phyloP scores from a whole-genome alignment of 2,113 vertebrate genomes.

The Tympanuchus pallidicinctus region DNA sequence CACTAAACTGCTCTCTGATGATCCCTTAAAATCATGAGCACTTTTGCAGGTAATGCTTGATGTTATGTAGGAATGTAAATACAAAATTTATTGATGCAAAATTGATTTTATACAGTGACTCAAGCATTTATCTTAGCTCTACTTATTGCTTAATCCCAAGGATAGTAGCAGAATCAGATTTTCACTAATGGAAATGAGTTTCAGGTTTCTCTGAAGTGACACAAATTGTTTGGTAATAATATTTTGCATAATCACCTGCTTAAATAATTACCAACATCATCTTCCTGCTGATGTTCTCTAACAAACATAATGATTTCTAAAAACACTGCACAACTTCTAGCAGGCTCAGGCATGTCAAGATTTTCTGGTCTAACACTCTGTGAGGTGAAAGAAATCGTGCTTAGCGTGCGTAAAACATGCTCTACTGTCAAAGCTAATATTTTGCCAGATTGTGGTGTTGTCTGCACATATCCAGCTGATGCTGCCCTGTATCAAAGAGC shows the following conservation, averaged over 20 bases:
- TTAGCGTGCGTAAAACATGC: not conserved
- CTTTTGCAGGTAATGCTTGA: not conserved
- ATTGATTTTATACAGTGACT: slow-evolving; percentile 46
- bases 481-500: not conserved
- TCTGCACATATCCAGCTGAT: not conserved
- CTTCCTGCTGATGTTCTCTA: slow-evolving; percentile 23
- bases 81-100: slow-evolving; percentile 19
- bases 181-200: not conserved
- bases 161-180: not conserved
- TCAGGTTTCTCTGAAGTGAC: slow-evolving; percentile 33
- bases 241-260: slow-evolving; percentile 49
- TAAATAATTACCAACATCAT: slow-evolving; percentile 35
- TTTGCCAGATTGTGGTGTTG: not conserved
- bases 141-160: not conserved
- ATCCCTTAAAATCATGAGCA: slow-evolving; percentile 12
- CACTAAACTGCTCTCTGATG: slow-evolving; percentile 22
- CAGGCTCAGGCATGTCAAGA: not conserved
- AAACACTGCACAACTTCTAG: slow-evolving; percentile 14
- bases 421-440: not conserved
- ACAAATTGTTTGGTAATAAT: slow-evolving; percentile 23
- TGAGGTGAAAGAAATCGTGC: not conserved
- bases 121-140: slow-evolving; percentile 10
- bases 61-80: slow-evolving; percentile 7
- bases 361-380: slow-evolving; percentile 27
- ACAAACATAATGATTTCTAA: slow-evolving; percentile 46